Conservation (phyloP, 2,113 vertebrate species). For the Orycteropus afer region DNA sequence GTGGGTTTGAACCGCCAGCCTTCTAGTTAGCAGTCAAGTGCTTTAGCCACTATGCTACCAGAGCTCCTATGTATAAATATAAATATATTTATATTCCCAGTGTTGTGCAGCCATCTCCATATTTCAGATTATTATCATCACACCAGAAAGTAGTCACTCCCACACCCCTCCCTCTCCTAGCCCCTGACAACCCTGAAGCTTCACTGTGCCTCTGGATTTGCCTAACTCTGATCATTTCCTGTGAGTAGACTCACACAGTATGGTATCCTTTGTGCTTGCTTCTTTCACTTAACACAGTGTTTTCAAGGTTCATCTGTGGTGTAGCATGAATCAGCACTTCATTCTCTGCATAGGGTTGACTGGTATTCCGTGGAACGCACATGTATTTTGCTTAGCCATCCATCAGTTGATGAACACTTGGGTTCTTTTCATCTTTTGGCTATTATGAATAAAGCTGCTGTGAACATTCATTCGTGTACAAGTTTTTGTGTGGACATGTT, state of each 20-base stretch:
- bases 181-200: too few relatives aligned
- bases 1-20: too few relatives aligned
- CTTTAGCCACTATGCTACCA: too few relatives aligned
- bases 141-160: not conserved
- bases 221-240: not conserved
- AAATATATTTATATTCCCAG: too few relatives aligned
- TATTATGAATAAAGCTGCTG: not conserved
- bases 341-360: not conserved
- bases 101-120: not conserved
- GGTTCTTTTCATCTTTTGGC: not conserved
- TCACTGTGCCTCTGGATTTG: not conserved
- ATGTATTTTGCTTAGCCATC: not conserved
- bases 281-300: not conserved
- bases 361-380: not conserved
- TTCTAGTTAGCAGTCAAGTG: too few relatives aligned
- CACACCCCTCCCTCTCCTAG: not conserved
- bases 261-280: not conserved
- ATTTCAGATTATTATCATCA: not conserved
- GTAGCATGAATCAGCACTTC: not conserved
- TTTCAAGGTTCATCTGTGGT: not conserved
- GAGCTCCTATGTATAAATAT: too few relatives aligned
- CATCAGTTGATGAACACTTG: not conserved
- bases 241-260: not conserved
- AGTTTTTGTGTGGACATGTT: not conserved
- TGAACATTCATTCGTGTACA: not conserved